Conservation (phyloP, 2,113 vertebrate species). For the Saguinus midas region DNA sequence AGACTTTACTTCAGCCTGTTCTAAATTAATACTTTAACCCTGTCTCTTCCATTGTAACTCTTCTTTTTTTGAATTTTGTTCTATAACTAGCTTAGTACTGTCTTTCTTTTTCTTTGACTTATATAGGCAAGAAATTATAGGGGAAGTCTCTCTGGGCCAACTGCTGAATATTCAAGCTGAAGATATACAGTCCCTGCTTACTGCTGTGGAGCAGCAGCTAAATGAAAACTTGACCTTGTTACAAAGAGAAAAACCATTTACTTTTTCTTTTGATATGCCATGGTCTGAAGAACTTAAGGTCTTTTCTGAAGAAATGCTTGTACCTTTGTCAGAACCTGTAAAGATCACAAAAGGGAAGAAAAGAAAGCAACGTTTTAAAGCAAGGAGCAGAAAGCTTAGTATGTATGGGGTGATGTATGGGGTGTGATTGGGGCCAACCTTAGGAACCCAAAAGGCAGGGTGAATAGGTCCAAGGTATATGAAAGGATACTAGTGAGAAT, state of each 20-base stretch:
- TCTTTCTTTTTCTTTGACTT: conserved; percentile 27
- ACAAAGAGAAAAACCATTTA: neutral
- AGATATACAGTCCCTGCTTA: conserved; percentile 2
- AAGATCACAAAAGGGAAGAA: neutral
- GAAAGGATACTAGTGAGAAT: neutral
- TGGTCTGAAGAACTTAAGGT: neutral
- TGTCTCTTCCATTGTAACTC: neutral
- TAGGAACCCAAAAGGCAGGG: neutral
- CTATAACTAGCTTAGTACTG: neutral
- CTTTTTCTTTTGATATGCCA: neutral
- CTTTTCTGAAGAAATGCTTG: neutral
- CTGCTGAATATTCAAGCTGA: conserved; percentile 34
- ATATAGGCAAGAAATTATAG: conserved; percentile 33
- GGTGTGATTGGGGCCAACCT: neutral
- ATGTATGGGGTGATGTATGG: conserved; percentile 20
- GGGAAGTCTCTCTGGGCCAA: neutral
- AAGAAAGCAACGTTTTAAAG: neutral
- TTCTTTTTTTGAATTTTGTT: neutral
- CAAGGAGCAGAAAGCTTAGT: conserved; percentile 16
- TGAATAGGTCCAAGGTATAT: neutral
- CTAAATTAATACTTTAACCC: neutral
- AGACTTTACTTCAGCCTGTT: neutral
- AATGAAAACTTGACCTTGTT: conserved; percentile 59
- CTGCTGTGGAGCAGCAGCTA: neutral
- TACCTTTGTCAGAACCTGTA: neutral